phyloP scores from a whole-genome alignment of 1,140 invertebrate species.

The Laupala kohalensis region DNA sequence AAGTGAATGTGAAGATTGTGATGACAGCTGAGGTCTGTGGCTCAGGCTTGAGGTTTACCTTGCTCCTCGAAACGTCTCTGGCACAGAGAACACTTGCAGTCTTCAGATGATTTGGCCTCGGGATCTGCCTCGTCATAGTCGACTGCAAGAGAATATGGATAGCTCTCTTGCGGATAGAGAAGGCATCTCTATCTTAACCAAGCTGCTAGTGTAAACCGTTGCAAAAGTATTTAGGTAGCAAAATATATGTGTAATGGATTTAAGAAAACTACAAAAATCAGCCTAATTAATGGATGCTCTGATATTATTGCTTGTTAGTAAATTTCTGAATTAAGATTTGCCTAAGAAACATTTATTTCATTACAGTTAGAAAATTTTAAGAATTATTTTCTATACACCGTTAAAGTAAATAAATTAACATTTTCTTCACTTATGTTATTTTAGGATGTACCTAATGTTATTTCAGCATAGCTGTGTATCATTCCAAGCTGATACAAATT shows the following conservation, averaged over 20 bases:
- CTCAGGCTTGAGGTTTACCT: conserved; percentile 33
- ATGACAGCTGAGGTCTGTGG: not conserved
- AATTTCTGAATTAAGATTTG: too few species aligned
- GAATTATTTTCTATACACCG: too few species aligned
- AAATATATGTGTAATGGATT: not conserved
- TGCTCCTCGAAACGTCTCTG: conserved; percentile 61
- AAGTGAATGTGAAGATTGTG: not conserved
- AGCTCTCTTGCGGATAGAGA: not conserved
- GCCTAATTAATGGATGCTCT: too few species aligned
- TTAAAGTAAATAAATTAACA: too few species aligned
- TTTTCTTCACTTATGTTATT: too few species aligned
- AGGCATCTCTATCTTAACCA: not conserved
- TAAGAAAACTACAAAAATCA: not conserved
- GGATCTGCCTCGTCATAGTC: conserved; percentile 8
- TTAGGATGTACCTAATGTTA: too few species aligned
- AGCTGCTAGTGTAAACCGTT: not conserved
- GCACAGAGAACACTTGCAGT: conserved; percentile 51
- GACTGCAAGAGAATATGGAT: conserved; percentile 11
- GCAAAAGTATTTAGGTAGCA: not conserved
- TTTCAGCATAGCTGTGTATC: too few species aligned
- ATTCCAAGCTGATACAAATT: too few species aligned
- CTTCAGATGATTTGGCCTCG: conserved; percentile 40
- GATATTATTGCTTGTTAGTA: too few species aligned
- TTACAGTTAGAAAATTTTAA: too few species aligned
- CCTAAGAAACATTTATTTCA: too few species aligned